Evolutionary conservation across 2,888 invertebrate genomes (phyloP), one percentile per base, ranked within the genome.

Genomic region (Drosophila anomalata): DNA sequence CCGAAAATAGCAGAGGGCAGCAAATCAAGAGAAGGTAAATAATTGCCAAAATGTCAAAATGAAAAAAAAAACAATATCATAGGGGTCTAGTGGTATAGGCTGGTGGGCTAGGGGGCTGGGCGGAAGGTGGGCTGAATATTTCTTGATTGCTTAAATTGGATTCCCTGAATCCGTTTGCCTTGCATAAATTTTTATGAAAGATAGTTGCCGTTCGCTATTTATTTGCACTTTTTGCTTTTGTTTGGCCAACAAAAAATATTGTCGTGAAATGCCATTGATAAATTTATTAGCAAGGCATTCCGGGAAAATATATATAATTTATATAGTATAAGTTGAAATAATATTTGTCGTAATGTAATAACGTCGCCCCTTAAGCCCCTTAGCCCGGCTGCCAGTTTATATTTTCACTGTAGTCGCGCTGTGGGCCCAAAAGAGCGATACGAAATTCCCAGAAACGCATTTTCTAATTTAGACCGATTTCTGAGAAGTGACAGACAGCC

Each of bases 381-480:
- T 9, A 9, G 39, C 39, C 39, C 39, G 47, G 47, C 14, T 47
- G 9, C 24, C 24, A 8, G n/a, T 61, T 57, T 57, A 33, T 67
- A 61, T 61, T 31, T 20, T 46, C 24, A 31, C 22, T 33, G 58
- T 75, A 70, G 44, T 36, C 54, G 77, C 77, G 68, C 73, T 78
- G 71, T 85, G 78, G 71, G 78, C 87, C 88, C 75, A 88, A 88
- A 87, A 85, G 79, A 87, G 83, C 87, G 80, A 76, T 74, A 86
- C 87, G 72, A 84, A 90, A 84, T 89, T 89, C 89, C 90, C 80
- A 89, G 89, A 89, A 89, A 89, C 90, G 88, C 89, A 90, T 89
- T 89, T 84, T 89, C 90, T 90, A 89, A 89, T 90, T 89, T 90
- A 90, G 89, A 89, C 90, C 84, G 81, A 89, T 89, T 89, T 89